Conservation (phyloP, 2,113 vertebrate genomes). For the Cygnus atratus region DNA sequence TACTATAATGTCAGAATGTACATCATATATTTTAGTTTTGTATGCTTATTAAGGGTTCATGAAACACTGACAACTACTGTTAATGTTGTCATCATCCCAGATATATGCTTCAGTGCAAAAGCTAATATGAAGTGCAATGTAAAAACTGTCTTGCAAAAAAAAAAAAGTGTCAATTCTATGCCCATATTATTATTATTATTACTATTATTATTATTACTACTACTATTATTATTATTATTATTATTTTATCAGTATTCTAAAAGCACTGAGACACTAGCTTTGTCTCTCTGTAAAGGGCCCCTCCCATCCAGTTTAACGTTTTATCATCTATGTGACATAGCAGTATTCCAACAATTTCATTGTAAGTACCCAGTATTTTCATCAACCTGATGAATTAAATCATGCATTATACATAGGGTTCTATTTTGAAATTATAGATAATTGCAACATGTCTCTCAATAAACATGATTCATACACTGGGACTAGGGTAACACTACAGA, state of each 20-base stretch:
- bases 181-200: too few species aligned
- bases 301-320: background rate
- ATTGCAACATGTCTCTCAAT: background rate
- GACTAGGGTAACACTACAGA: background rate
- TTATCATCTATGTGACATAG: background rate
- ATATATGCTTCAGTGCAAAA: background rate
- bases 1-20: background rate
- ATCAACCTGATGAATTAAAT: background rate
- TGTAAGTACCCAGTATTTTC: background rate
- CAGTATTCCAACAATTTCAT: background rate
- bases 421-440: background rate
- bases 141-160: background rate
- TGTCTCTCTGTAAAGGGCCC: background rate
- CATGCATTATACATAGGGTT: background rate
- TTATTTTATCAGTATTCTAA: background rate
- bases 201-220: background rate
- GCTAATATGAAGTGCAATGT: too few species aligned
- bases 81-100: background rate
- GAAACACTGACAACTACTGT: background rate
- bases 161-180: rapidly evolving
- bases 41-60: background rate
- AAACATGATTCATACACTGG: background rate
- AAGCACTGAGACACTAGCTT: background rate
- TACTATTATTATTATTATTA: background rate
- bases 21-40: background rate